Evolutionary conservation across 2,888 invertebrate species (phyloP), one percentile per base, ranked within the genome.

Genomic region (Heliconius ethilla): DNA sequence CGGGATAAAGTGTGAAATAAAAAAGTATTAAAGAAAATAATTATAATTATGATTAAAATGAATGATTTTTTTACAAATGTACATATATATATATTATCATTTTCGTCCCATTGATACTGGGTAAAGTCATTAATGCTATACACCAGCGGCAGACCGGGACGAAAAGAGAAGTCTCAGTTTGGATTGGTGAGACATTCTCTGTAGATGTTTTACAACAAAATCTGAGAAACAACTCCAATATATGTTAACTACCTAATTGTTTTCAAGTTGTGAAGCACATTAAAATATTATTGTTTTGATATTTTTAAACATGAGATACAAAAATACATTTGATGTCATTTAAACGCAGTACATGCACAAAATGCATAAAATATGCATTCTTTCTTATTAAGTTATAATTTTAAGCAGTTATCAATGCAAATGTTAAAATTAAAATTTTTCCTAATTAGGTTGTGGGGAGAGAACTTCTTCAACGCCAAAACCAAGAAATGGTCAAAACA

Each of bases 401-500:
- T 15, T 45, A 45, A 0, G 15, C 45, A 45, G 45, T 45, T 45
- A 18, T 15, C 6, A 45, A 45, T 45, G 40, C 40, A 40, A 40
- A 40, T 40, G 11, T 40, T 51, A 51, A 51, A 51, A 2, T 51
- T 7, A 0, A 51, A 51, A 18, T 76, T 51, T 25, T 3, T 67
- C 70, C 75, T 25, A 33, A 81, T 55, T 82, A 95, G 95, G 90
- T 95, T 98, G 80, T 99, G 99, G 99, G 99, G 99, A 88, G 99
- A 99, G 94, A 99, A 99, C 93, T 99, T 99, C 96, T 99, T 99
- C 96, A 99, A 99, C 86, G 95, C 97, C 81, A 97, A 97, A 89
- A 98, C 99, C 83, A 99, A 99, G 97, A 99, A 99, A 92, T 99
- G 99, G 99, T 96, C 97, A 78, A 98, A 98, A 92, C 97, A 97